Percentiles rank a stretch among this genome's conserved stretches.
These are phyloP conservation scores for Drosophila nannoptera DNA, from an alignment of 1,140 invertebrate species.

Conservation along the genomic window DNA sequence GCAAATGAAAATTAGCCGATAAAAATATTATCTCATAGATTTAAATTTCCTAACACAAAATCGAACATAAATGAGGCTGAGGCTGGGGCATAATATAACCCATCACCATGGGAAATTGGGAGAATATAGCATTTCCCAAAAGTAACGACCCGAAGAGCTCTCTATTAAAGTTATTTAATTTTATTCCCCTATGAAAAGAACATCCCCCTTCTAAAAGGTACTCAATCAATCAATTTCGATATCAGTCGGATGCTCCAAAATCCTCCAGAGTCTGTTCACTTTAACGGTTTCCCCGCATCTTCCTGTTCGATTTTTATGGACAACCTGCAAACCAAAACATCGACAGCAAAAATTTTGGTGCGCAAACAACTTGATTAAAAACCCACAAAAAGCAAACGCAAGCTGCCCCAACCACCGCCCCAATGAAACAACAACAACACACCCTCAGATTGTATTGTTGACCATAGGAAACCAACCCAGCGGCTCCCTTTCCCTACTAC, in stretches of 20 bases:
- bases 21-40: too few species aligned
- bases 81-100: too few species aligned
- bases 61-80: too few species aligned
- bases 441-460: constrained; percentile 16
- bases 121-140: too few species aligned
- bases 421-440: constrained; percentile 7
- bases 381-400: constrained; percentile 57
- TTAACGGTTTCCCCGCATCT: background rate
- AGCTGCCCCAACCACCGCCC: constrained; percentile 8
- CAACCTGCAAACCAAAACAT: constrained; percentile 34
- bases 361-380: constrained; percentile 75
- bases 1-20: background rate
- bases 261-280: constrained; percentile 18
- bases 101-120: too few species aligned
- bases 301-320: constrained; percentile 26
- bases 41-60: too few species aligned
- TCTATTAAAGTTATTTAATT: too few species aligned
- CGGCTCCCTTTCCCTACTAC: too few species aligned
- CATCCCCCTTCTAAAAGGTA: background rate
- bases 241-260: constrained; percentile 8
- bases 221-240: constrained; percentile 21
- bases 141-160: too few species aligned
- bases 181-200: too few species aligned
- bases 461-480: constrained; percentile 4
- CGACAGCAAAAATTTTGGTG: constrained; percentile 50